Evolutionary conservation across 2,888 invertebrate genomes (phyloP).

Genomic region (Notodonta ziczac): DNA sequence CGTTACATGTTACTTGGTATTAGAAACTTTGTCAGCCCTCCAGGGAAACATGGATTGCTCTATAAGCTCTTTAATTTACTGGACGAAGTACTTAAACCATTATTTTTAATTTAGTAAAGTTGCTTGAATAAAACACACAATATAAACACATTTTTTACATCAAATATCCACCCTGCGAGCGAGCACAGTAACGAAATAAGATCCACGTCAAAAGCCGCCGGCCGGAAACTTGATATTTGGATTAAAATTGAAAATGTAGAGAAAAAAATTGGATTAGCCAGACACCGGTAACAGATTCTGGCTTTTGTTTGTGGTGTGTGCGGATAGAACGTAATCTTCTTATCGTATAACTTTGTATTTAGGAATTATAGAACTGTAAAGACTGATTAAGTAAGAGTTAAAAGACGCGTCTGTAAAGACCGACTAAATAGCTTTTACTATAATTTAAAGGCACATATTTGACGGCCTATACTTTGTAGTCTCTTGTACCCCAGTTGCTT

Average conservation of each 20-base stretch:
- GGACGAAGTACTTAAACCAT: background rate
- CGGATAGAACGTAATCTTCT: conserved; percentile 1
- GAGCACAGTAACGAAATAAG: conserved; percentile 13
- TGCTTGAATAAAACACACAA: background rate
- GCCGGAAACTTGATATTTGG: conserved; percentile 28
- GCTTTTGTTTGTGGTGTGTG: background rate
- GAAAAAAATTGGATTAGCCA: conserved; percentile 5
- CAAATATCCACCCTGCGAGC: conserved; percentile 9
- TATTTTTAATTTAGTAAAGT: background rate
- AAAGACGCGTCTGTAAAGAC: too few relatives aligned
- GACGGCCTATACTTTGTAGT: background rate
- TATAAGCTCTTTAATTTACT: background rate
- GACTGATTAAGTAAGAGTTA: too few relatives aligned
- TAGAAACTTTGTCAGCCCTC: background rate
- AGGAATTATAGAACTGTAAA: background rate
- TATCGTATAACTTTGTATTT: background rate
- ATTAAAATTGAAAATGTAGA: conserved; percentile 30
- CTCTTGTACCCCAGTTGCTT: conserved; percentile 33
- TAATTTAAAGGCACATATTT: too few relatives aligned
- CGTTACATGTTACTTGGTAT: background rate
- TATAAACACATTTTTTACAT: background rate
- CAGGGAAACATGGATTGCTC: background rate
- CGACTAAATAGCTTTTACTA: too few relatives aligned
- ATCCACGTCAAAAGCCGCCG: conserved; percentile 14
- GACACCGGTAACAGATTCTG: conserved; percentile 1